phyloP scores from a whole-genome alignment of 92 coral and sea anemone genomes.

The Metridium senile region DNA sequence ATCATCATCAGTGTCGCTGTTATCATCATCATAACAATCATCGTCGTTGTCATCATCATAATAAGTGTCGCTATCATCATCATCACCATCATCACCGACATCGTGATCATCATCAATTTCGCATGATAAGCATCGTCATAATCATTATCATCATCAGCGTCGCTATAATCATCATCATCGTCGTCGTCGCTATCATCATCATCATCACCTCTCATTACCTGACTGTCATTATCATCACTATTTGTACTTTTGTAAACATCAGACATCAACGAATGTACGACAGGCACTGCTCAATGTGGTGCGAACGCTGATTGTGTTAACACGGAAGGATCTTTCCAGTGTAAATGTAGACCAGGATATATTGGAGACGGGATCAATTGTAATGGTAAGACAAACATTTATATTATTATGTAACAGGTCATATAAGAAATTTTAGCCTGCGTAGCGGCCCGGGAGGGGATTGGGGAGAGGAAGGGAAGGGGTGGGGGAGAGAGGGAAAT shows the following conservation, averaged over 20 bases:
- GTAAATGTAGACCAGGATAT: constrained; percentile 66
- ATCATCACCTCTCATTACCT: background rate
- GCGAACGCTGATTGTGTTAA: constrained; percentile 66
- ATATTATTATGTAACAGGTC: background rate
- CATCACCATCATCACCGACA: background rate
- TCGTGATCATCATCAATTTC: background rate
- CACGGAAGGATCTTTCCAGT: constrained; percentile 66
- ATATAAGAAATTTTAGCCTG: too few relatives aligned
- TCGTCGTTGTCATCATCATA: background rate
- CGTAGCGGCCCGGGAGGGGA: too few relatives aligned
- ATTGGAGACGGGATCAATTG: constrained; percentile 59
- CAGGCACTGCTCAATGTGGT: constrained; percentile 20
- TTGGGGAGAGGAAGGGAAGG: too few relatives aligned
- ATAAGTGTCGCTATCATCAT: background rate
- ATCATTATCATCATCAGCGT: background rate
- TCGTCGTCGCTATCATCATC: background rate
- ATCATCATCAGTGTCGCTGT: background rate
- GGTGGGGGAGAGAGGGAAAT: too few relatives aligned
- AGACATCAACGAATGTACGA: constrained; percentile 54
- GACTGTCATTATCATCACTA: background rate
- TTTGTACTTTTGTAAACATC: background rate
- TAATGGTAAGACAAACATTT: constrained; percentile 35
- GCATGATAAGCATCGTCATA: background rate
- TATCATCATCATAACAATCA: background rate
- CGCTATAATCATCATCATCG: background rate